These are phyloP conservation scores for Pomatostomus ruficeps DNA, from an alignment of 2,113 vertebrate genomes.

Conservation along the genomic window DNA sequence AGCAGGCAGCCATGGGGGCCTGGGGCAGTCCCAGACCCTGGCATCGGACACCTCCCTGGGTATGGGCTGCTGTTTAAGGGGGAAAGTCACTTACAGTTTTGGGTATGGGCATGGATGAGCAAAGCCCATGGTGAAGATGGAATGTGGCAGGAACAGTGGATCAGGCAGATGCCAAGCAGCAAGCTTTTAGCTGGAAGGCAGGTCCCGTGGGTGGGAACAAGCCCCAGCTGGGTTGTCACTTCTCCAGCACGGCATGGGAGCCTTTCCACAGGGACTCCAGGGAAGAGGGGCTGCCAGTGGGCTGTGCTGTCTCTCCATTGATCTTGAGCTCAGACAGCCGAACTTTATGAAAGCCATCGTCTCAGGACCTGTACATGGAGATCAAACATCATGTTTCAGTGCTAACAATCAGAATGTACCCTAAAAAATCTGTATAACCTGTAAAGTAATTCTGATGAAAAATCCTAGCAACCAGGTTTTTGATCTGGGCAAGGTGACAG, in stretches of 20 bases:
- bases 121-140: background rate
- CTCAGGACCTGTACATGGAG: background rate
- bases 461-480: background rate
- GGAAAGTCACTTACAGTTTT: background rate
- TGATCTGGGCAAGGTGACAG: background rate
- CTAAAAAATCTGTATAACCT: background rate
- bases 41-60: fast-evolving
- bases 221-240: fast-evolving
- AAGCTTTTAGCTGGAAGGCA: background rate
- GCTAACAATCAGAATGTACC: background rate
- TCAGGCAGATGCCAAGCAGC: background rate
- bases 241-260: fast-evolving
- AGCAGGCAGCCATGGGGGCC: fast-evolving
- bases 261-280: background rate
- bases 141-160: background rate
- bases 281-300: background rate
- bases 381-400: background rate
- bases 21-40: background rate
- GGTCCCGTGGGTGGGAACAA: fast-evolving
- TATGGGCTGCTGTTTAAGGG: background rate
- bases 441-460: background rate
- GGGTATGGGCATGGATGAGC: background rate
- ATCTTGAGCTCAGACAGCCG: background rate
- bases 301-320: background rate
- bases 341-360: background rate